These are phyloP conservation scores for Sympetrum striolatum DNA, from an alignment of 2,888 invertebrate species.

Conservation along the genomic window DNA sequence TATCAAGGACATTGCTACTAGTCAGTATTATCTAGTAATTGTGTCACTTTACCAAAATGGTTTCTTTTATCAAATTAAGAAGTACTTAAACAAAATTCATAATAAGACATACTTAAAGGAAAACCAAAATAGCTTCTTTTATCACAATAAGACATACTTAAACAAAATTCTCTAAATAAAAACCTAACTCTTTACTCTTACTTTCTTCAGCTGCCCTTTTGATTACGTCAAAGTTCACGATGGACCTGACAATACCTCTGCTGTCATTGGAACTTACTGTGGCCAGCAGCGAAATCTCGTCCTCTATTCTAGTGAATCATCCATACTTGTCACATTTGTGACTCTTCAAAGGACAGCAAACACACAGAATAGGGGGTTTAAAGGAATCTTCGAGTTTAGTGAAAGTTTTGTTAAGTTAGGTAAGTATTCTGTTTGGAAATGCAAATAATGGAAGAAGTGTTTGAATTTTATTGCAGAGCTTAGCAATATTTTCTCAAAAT, in stretches of 20 bases:
- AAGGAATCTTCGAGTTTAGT: conserved; percentile 98
- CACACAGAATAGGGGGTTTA: conserved; percentile 97
- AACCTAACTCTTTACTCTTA: conserved; percentile 10
- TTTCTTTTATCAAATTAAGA: neutral
- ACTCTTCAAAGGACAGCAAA: conserved; percentile 90
- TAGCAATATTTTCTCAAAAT: neutral
- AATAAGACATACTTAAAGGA: neutral
- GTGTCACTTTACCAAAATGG: too few species aligned
- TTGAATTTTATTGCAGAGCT: neutral
- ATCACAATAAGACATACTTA: neutral
- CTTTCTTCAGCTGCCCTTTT: conserved; percentile 88
- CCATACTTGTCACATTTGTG: conserved; percentile 88
- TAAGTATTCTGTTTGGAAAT: conserved; percentile 59
- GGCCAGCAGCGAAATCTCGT: conserved; percentile 96
- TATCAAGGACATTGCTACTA: too few species aligned
- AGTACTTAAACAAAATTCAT: neutral
- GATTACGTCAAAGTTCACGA: conserved; percentile 98
- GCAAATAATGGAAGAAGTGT: neutral
- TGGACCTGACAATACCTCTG: conserved; percentile 86
- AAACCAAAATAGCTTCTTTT: too few species aligned
- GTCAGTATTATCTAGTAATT: too few species aligned
- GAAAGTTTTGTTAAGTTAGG: conserved; percentile 98
- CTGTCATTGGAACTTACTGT: conserved; percentile 95
- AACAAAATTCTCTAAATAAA: neutral
- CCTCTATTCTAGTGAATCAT: conserved; percentile 91